phyloP scores from a whole-genome alignment of 2,113 vertebrate species.

The Chunga burmeisteri region DNA sequence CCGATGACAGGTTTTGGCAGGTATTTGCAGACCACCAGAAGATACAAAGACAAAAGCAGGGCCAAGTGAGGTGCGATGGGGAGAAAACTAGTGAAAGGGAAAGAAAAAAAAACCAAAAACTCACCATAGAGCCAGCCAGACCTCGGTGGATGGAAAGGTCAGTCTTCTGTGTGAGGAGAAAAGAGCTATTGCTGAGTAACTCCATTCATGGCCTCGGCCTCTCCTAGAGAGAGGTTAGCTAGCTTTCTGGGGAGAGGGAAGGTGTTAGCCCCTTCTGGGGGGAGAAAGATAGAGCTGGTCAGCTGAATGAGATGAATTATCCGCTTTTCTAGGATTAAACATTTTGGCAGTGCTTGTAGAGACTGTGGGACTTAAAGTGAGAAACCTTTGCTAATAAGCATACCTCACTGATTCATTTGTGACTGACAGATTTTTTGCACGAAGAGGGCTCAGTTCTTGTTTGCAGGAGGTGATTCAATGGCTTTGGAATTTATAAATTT shows the following conservation, averaged over 20 bases:
- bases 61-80: not conserved
- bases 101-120: not conserved
- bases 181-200: not conserved
- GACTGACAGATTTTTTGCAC: not conserved
- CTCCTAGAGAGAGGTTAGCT: not conserved
- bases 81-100: not conserved
- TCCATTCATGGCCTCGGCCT: not conserved
- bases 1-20: not conserved
- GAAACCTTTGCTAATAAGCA: not conserved
- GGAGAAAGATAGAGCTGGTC: not conserved
- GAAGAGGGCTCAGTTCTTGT: not conserved
- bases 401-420: not conserved
- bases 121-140: too few species aligned
- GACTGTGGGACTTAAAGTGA: not conserved
- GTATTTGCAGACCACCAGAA: not conserved
- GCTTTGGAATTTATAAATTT: not conserved
- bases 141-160: not conserved
- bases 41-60: not conserved
- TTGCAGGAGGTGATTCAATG: not conserved
- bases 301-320: slow-evolving; percentile 20
- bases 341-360: not conserved
- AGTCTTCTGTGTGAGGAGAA: not conserved
- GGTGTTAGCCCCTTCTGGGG: not conserved
- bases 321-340: not conserved
- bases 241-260: not conserved